phyloP scores from a whole-genome alignment of 2,888 invertebrate genomes.

The Tuberolachnus salignus region DNA sequence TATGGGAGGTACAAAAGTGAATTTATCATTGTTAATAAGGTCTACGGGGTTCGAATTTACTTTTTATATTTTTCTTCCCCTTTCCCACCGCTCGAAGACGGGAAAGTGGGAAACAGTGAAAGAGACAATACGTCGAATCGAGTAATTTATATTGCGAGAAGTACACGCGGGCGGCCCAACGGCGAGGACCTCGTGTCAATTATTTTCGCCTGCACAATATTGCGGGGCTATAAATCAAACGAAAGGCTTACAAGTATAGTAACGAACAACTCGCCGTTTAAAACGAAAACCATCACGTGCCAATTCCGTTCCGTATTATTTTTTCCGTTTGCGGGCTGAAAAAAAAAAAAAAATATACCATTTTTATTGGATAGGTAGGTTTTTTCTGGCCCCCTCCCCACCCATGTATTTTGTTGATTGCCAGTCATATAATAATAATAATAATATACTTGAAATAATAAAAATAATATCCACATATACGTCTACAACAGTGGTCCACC shows the following conservation, averaged over 20 bases:
- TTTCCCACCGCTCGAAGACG: neutral
- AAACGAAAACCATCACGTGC: slow-evolving; percentile 29
- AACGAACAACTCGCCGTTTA: slow-evolving; percentile 21
- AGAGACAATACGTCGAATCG: neutral
- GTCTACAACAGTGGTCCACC: no score
- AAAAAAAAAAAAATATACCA: no score
- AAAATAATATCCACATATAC: no score
- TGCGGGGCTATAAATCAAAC: slow-evolving; percentile 39
- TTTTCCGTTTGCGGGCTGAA: neutral
- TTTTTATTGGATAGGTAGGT: no score
- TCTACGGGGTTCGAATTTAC: neutral
- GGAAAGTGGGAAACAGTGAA: slow-evolving; percentile 5
- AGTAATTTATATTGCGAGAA: slow-evolving; percentile 9
- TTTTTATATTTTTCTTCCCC: neutral
- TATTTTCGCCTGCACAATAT: slow-evolving; percentile 30
- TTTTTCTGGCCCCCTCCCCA: no score
- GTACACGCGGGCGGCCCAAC: neutral
- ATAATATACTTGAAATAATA: no score
- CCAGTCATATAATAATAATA: no score
- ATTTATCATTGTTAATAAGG: slow-evolving; percentile 25
- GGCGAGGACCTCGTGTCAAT: slow-evolving; percentile 35
- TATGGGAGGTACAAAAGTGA: slow-evolving; percentile 3
- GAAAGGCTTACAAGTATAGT: slow-evolving; percentile 33
- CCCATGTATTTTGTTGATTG: no score
- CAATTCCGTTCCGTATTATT: slow-evolving; percentile 10